Conservation (phyloP, 2,888 invertebrate genomes). For the Hirtodrosophila cameraria region DNA sequence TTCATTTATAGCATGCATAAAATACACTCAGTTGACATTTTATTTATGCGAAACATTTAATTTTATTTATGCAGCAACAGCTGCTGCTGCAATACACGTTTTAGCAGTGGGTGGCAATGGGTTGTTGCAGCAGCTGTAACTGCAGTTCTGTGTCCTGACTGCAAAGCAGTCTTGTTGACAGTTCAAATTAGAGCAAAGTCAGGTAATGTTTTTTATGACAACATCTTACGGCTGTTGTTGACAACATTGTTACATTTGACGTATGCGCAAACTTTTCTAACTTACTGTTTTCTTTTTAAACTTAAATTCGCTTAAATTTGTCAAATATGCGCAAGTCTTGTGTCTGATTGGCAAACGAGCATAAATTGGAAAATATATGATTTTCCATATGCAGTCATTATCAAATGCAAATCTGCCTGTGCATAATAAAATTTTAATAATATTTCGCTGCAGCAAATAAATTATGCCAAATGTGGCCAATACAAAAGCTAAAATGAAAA, state of each 20-base stretch:
- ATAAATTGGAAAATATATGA: not conserved
- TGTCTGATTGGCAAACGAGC: slow-evolving; percentile 1
- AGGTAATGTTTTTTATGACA: too few relatives aligned
- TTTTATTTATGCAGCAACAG: slow-evolving; percentile 43
- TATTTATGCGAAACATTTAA: slow-evolving; percentile 42
- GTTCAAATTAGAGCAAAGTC: too few relatives aligned
- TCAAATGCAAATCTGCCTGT: slow-evolving; percentile 23
- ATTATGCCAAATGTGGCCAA: slow-evolving; percentile 27
- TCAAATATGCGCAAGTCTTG: slow-evolving; percentile 25
- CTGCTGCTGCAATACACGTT: slow-evolving; percentile 4
- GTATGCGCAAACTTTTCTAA: too few relatives aligned
- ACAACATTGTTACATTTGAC: too few relatives aligned
- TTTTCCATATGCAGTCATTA: not conserved
- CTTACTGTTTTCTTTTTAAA: too few relatives aligned
- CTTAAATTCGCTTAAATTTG: slow-evolving; percentile 27
- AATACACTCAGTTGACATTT: slow-evolving; percentile 26
- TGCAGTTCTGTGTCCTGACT: too few relatives aligned
- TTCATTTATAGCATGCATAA: slow-evolving; percentile 11
- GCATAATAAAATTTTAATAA: slow-evolving; percentile 45
- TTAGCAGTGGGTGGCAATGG: not conserved
- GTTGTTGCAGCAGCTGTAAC: too few relatives aligned
- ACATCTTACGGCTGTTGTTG: too few relatives aligned
- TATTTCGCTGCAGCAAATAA: slow-evolving; percentile 35
- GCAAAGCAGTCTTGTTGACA: too few relatives aligned
- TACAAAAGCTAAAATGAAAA: slow-evolving; percentile 1